Evolutionary conservation across 2,113 vertebrate species (phyloP).

Genomic region (Antennarius striatus): DNA sequence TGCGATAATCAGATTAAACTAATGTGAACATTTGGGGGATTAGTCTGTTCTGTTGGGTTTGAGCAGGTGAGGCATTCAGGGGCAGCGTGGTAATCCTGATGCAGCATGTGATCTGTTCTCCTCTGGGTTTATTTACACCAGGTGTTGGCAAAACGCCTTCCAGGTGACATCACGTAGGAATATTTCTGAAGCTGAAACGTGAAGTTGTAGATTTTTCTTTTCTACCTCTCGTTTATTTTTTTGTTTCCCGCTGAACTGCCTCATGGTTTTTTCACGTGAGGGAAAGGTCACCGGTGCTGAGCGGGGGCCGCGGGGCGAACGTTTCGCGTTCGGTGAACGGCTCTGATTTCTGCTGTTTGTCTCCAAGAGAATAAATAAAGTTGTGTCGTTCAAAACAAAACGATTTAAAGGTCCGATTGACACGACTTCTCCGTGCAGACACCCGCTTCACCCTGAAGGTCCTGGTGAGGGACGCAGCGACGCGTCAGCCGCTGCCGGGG

Average conservation of each 20-base stretch:
- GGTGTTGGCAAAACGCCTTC: not conserved
- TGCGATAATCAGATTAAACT: not conserved
- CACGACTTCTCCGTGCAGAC: constrained; percentile 65
- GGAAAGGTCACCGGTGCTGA: constrained; percentile 49
- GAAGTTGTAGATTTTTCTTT: not conserved
- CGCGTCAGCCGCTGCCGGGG: constrained; percentile 83
- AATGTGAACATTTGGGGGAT: constrained; percentile 18
- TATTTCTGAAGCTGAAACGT: not conserved
- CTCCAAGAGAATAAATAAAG: too few relatives aligned
- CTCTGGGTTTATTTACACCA: too few relatives aligned
- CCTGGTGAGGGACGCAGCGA: constrained; percentile 88
- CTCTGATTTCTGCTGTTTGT: too few relatives aligned
- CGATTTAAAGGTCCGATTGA: too few relatives aligned
- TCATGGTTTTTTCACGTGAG: constrained; percentile 72
- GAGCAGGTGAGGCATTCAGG: constrained; percentile 25
- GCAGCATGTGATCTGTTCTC: constrained; percentile 9
- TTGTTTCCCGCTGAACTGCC: constrained; percentile 43
- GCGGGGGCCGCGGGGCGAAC: too few relatives aligned
- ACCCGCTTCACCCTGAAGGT: constrained; percentile 87
- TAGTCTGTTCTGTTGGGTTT: constrained; percentile 21
- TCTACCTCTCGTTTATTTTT: constrained; percentile 43
- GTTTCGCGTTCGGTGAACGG: too few relatives aligned
- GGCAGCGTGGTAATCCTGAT: constrained; percentile 29
- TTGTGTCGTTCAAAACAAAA: not conserved
- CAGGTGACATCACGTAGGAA: too few relatives aligned